Percentiles rank a stretch among this genome's conserved stretches.
phyloP scores from a whole-genome alignment of 2,797 vertebrate species.

The Kryptolebias ocellatus region DNA sequence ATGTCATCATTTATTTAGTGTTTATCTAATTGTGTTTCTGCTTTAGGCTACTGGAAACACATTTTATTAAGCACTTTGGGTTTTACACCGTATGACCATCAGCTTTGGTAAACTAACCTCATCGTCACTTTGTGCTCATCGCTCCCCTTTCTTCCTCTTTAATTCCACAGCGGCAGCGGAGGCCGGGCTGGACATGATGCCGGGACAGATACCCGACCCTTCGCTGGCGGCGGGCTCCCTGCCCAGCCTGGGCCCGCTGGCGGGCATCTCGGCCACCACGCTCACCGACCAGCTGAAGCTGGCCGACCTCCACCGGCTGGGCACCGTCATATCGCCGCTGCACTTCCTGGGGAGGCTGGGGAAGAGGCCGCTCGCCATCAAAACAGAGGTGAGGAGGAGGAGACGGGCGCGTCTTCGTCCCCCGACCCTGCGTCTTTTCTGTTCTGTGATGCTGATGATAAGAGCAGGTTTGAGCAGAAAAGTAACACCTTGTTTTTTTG shows the following conservation, averaged over 20 bases:
- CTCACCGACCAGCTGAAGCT: constrained; percentile 91
- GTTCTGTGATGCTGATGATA: no score
- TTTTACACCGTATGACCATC: no score
- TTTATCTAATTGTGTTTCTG: no score
- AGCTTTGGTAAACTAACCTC: no score
- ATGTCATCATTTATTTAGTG: no score
- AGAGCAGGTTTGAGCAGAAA: no score
- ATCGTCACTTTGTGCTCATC: background rate
- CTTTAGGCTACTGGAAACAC: no score
- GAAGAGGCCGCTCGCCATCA: constrained; percentile 90
- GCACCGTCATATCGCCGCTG: constrained; percentile 89
- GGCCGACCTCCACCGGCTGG: constrained; percentile 89
- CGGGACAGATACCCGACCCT: constrained; percentile 95
- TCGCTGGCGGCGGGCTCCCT: constrained; percentile 90
- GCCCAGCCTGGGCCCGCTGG: constrained; percentile 88
- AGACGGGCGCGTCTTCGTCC: no score
- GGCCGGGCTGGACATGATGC: constrained; percentile 91
- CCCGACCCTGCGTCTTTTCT: no score
- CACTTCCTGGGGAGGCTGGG: constrained; percentile 91
- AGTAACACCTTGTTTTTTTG: background rate
- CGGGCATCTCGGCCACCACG: constrained; percentile 89
- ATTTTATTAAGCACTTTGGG: no score
- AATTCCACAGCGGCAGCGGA: constrained; percentile 59
- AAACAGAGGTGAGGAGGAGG: constrained; percentile 87
- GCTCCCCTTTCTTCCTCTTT: constrained; percentile 11